Base-by-base conservation (phyloP, 2,797 vertebrate species). In the Squalus acanthias region DNA sequence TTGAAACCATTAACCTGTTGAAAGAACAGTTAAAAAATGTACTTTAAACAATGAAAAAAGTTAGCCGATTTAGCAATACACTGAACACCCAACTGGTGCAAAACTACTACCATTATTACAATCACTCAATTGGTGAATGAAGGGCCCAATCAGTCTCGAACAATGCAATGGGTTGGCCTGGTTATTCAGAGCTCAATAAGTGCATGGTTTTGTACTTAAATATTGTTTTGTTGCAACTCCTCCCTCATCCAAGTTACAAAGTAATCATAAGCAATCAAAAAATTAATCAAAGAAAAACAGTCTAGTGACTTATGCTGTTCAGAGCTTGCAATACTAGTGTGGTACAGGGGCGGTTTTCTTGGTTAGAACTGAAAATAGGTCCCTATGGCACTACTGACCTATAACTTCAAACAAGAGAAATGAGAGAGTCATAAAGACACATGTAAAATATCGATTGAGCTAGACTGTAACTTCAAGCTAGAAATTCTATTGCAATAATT, bases 1-100 rank as follows among this genome's bases (percentile, higher is more conserved):
- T 97, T 97, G 69, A 97, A 97, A 17, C 97, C 97, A 12, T 95
- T 96, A 96, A 97, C 96, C 97, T 97, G 96, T 96, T 94, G 96
- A 96, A 97, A 96, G 95, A 96, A 22, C 96, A 96, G 96, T 57
- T 33, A 79, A 79, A 22, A 24, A 20, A 1, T 82, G n/a, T 50
- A 46, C 65, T 69, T 69, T 69, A 22, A 26, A 24, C 65, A 24
- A 69, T 46, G 20, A 82, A 82, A 82, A 4, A 67, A 46, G 91
- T 93, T 10, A 69, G 9, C 63, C 39, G 20, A 93, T 24, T 93
- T 69, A 93, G 3, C n/a, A 26, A 93, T 93, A 69, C 3, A 93
- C 65, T 93, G n/a, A 46, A 10, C 17, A 39, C 33, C 63, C 46
- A 93, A 67, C n/a, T 39, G 7, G 17, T 85, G 82, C 20, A 50